Evolutionary conservation across 1,140 invertebrate species (phyloP), one percentile per base, ranked within the genome.

Genomic region (Tetramorium parvispinum): DNA sequence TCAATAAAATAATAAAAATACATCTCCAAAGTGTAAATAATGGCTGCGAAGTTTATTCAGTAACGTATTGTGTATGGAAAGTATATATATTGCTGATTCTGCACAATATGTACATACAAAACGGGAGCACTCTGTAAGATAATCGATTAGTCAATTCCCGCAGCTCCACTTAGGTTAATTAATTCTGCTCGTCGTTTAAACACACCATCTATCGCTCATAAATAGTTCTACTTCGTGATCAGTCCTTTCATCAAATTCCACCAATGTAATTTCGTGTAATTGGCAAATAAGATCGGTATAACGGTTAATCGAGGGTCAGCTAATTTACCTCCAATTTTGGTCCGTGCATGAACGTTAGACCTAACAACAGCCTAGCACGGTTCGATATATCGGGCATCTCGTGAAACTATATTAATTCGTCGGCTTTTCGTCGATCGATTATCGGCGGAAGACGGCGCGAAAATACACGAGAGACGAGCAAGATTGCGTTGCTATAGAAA

Each of bases 211-310:
- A 37, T 55, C 78, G 43, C 46, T 57, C 81, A 82, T 66, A 86
- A 81, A 81, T 86, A 46, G 65, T 55, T 24, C 24, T 18, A 57
- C 32, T 76, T 61, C 59, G 43, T 49, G 57, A 65, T 57, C 37
- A 55, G 27, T 61, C 70, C 70, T 76, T 61, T 77, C 85, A 40
- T 66, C 85, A 43, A 24, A 37, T 63, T 75, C 61, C 13, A 63
- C 37, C 13, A 86, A 49, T 70, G 70, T 88, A 86, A 88, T 88
- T 79, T 59, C 65, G 66, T 61, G 66, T 61, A 82, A 40, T 87
- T 61, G 27, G 61, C 55, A 68, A 82, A 87, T 76, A 86, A 85
- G 63, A 88, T 63, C 63, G 11, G 24, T 65, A 53, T 87, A 87
- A 83, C 77, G 77, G 77, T 86, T 81, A 77, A 88, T 88, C 61